Evolutionary conservation across 2,797 vertebrate genomes (phyloP), one percentile per base, ranked within the genome.

Genomic region (Passerculus sandwichensis): DNA sequence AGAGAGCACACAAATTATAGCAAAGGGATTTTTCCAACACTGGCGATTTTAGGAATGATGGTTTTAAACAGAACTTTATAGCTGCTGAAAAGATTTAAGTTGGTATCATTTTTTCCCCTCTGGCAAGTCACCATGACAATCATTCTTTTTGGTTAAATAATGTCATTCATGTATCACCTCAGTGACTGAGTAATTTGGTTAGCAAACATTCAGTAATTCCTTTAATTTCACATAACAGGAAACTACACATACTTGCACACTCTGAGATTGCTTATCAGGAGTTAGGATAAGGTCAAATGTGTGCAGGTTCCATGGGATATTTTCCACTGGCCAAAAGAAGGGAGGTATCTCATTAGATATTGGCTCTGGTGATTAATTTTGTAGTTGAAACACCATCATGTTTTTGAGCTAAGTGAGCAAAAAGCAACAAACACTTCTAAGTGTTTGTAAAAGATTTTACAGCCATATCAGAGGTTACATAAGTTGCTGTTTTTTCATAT

Each of bases 181-280:
- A 85, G 67, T 54, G 85, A 78, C 30, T 83, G 40, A 18, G 26
- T 54, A 19, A 7, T 76, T 88, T 77, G 38, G 15, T 42, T 76
- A 81, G 44, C 29, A 27, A 79, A 66, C 4, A 2, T 85, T 79
- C 56, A 57, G 25, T 66, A 73, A 73, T 73, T 94, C 72, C 62
- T 92, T 25, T 61, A 79, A 54, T 53, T 85, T 79, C 74, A 44
- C 22, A 36, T 19, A 56, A 62, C 19, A 82, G 78, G 51, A 89
- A 91, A 91, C 30, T 76, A 47, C 44, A 40, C 42, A 59, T 54
- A 47, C 45, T 80, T 84, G n/a, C n/a, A 70, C 15, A 36, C 21
- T 62, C 38, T 77, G 51, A 77, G 57, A 89, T 38, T 89, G 72
- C 40, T 83, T 95, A 93, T 93, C 87, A 93, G 27, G 32, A 82